Conservation (phyloP, 92 coral and sea anemone genomes). For the Palythoa caribaeorum region DNA sequence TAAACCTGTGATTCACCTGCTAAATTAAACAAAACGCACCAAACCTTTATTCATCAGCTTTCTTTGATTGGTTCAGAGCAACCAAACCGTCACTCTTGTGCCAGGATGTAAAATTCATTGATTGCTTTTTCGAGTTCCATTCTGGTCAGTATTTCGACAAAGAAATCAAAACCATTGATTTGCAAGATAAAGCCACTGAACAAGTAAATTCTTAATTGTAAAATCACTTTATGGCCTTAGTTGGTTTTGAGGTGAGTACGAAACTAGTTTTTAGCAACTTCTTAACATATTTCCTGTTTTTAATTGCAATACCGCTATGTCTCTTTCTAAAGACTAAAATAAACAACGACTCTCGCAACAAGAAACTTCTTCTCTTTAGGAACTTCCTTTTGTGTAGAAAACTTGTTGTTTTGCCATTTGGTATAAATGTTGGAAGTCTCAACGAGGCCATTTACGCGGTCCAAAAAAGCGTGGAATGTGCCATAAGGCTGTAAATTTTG, state of each 20-base stretch:
- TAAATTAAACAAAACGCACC: constrained; percentile 6
- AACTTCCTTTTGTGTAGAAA: no score
- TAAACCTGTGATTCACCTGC: constrained; percentile 39
- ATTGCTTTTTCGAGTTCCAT: not conserved
- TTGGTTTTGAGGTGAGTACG: not conserved
- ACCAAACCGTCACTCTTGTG: not conserved
- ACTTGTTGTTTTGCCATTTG: no score
- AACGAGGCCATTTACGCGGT: no score
- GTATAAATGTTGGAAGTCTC: no score
- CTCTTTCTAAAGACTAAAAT: not conserved
- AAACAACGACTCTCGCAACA: no score
- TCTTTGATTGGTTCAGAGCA: constrained; percentile 20
- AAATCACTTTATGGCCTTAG: not conserved
- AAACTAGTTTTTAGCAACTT: not conserved
- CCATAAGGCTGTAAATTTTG: no score
- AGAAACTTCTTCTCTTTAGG: no score
- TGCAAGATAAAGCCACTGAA: constrained; percentile 21
- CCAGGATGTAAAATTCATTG: constrained; percentile 51
- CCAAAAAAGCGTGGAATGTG: no score
- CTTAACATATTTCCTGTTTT: not conserved
- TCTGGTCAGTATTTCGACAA: constrained; percentile 10
- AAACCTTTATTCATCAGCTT: not conserved
- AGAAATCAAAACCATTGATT: constrained; percentile 26
- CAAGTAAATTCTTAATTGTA: not conserved
- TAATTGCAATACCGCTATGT: not conserved